Base-by-base conservation (phyloP, 2,113 vertebrate species). In the Chauna torquata region DNA sequence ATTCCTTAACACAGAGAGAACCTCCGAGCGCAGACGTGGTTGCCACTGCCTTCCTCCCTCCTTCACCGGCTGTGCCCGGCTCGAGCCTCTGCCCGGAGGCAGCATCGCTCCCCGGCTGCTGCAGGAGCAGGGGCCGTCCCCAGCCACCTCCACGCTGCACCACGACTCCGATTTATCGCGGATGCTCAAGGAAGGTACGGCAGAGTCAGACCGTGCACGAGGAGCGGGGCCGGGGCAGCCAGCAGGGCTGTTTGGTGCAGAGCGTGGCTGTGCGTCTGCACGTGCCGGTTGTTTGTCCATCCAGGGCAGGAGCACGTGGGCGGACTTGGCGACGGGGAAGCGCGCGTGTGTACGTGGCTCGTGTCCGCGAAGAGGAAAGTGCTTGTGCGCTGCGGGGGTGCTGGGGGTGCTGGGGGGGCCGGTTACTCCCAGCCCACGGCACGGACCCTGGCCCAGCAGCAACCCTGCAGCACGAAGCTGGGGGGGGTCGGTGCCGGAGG, bases 231-330 rank as follows among this genome's bases (percentile, higher is more conserved):
- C 2, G 24, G 1, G 16, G 38, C 8, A 3, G n/a, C 2, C 4
- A 8, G 47, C n/a, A 16, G 62, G 50, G 65, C 0, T 11, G 28
- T 30, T 34, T 12, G 54, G 42, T 1, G 10, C 1, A 23, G 7
- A 77, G 25, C 0, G 1, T 0, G 49, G 1, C 15, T 23, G 87
- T 9, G 65, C 30, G 5, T 20, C 5, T 4, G 5, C 83, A 19
- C 14, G 0, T 0, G 8, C 1, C 30, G 57, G 16, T 15, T 38
- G 45, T 10, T 7, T 2, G 12, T 2, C 78, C 19, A 3, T 14
- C 36, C 84, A 8, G 36, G 69, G 12, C 78, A 42, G 5, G 3
- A 10, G 34, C 1, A 0, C 6, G 77, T 22, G 66, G 44, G 20
- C 47, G 45, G 44, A 13, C 30, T 68, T 18, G 13, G 42, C 3